phyloP scores from a whole-genome alignment of 2,888 invertebrate genomes.

The Drosophila infuscata region DNA sequence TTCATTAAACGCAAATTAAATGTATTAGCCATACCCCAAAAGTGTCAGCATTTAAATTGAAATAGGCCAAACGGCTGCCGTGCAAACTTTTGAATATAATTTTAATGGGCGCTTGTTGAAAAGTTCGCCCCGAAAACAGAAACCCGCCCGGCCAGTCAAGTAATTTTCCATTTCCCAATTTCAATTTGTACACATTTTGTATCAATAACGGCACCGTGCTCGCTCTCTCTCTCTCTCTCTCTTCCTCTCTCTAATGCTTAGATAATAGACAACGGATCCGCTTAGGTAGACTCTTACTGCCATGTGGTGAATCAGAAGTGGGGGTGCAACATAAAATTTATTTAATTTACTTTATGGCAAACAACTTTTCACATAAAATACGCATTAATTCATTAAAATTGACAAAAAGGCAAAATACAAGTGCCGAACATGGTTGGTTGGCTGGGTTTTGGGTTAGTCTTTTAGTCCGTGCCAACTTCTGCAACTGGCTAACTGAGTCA shows the following conservation, averaged over 20 bases:
- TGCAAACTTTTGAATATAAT: conserved; percentile 75
- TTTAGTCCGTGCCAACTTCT: conserved; percentile 53
- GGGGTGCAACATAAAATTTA: conserved; percentile 67
- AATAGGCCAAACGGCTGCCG: conserved; percentile 56
- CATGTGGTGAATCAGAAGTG: neutral
- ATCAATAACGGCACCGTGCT: conserved; percentile 57
- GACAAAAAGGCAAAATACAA: conserved; percentile 77
- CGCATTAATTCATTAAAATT: conserved; percentile 81
- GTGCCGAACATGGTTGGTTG: conserved; percentile 64
- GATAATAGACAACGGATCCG: conserved; percentile 67
- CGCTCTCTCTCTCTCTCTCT: conserved; percentile 16
- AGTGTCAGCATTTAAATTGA: conserved; percentile 54
- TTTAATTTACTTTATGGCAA: conserved; percentile 70
- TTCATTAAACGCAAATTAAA: conserved; percentile 68
- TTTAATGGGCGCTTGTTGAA: conserved; percentile 63
- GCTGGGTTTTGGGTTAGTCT: conserved; percentile 55
- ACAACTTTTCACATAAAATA: conserved; percentile 79
- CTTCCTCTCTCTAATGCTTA: conserved; percentile 64
- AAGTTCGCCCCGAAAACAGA: conserved; percentile 42
- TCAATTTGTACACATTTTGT: conserved; percentile 76
- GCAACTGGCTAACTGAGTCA: conserved; percentile 37
- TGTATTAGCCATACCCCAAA: conserved; percentile 26
- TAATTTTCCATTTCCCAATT: conserved; percentile 59
- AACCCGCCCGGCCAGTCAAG: conserved; percentile 16
- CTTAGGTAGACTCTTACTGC: neutral